Base-by-base conservation (phyloP, 1,140 invertebrate genomes). In the Drosophila sturtevanti region DNA sequence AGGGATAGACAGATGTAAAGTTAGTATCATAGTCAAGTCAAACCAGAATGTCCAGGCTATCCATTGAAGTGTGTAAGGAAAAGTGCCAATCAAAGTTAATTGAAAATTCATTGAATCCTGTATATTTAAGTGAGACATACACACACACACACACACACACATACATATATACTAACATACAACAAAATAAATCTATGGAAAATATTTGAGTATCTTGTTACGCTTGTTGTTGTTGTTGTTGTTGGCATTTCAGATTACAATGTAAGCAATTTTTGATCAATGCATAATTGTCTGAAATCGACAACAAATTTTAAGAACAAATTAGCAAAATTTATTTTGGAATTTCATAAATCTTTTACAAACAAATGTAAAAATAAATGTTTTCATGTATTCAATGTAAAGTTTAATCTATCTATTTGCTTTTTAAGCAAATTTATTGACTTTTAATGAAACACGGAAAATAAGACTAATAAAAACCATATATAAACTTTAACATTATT, bases 81-180 rank as follows among this genome's bases (percentile, higher is more conserved):
- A 87, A 87, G 82, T 87, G 82, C 76, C 82, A 87, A 87, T 87
- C 84, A 87, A 87, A 87, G 84, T 89, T 87, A 84, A 89, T 87
- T 87, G 84, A 87, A 87, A 89, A 89, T 87, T 87, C 82, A 87
- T 87, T 87, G 82, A 87, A 87, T 87, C 75, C 70, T 87, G 82
- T 87, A 87, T 86, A 86, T 86, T 86, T 87, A 82, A 86, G 82
- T 79, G 72, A 75, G 79, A 54, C 74, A 68, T 62, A 85, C 7
- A 31, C 27, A 31, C 7, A 31, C 5, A 31, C 0, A 85, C 7
- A 31, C 27, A 31, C 7, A 31, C 5, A 31, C 0, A 6, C 5
- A 31, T 31, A 31, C 7, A 31, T 31, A 31, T 31, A 31, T 31
- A n/a, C n/a, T n/a, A n/a, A n/a, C n/a, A 31, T 31, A 31, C 27